Evolutionary conservation across 2,113 vertebrate species (phyloP).

Genomic region (Scortum barcoo): DNA sequence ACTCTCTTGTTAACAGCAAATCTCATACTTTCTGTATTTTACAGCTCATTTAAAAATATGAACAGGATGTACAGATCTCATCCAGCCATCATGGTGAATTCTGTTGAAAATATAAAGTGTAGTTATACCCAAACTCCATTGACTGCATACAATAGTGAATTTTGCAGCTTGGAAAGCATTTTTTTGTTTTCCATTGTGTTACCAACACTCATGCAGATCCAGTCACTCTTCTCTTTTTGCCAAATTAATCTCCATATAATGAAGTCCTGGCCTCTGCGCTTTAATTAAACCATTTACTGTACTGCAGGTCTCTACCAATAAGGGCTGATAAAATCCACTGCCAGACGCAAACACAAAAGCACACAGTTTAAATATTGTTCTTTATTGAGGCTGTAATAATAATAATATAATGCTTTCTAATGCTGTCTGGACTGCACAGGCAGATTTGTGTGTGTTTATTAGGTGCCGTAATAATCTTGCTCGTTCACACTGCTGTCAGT

Average conservation of each 20-base stretch:
- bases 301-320: background rate
- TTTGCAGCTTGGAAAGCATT: background rate
- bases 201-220: background rate
- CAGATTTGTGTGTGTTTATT: conserved; percentile 4
- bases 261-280: background rate
- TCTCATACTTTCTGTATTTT: too few species aligned
- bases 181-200: conserved; percentile 18
- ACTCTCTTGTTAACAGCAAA: too few species aligned
- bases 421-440: background rate
- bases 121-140: background rate
- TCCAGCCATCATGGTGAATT: background rate
- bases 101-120: background rate
- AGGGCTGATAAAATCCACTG: background rate
- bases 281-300: background rate
- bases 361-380: background rate
- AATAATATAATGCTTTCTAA: background rate
- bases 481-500: background rate
- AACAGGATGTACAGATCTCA: background rate
- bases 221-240: conserved; percentile 3
- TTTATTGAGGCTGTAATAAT: conserved; percentile 3
- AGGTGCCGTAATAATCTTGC: background rate
- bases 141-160: background rate
- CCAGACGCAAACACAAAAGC: background rate
- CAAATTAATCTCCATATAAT: conserved; percentile 3
- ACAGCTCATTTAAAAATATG: too few species aligned